Conservation (phyloP, 2,113 vertebrate genomes). For the Zosterops borbonicus region DNA sequence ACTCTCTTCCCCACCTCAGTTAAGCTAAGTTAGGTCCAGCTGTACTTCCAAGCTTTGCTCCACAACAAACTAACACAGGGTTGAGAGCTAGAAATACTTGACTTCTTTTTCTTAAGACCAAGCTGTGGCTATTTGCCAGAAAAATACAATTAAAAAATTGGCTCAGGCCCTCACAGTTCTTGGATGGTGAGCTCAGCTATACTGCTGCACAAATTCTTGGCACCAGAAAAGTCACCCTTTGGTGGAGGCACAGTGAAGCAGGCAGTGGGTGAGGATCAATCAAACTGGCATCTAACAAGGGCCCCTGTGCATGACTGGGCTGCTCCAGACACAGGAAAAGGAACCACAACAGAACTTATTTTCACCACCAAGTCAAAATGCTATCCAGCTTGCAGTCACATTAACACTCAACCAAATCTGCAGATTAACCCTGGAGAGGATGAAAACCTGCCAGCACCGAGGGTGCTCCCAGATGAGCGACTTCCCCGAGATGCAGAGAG, state of each 20-base stretch:
- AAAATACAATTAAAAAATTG: conserved; percentile 50
- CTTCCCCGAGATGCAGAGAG: neutral
- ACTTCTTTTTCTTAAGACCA: neutral
- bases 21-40: neutral
- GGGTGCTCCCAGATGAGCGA: neutral
- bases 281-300: neutral
- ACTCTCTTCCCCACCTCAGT: neutral
- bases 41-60: neutral
- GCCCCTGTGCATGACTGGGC: neutral
- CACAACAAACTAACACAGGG: neutral
- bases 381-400: neutral
- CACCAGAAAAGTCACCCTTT: neutral
- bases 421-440: neutral
- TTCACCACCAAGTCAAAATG: neutral
- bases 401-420: neutral
- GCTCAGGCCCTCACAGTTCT: neutral
- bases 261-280: conserved; percentile 11
- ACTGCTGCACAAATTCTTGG: conserved; percentile 14
- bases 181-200: neutral
- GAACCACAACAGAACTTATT: neutral
- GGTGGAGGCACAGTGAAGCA: neutral
- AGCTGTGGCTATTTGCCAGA: conserved; percentile 21
- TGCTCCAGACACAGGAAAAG: neutral
- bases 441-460: neutral
- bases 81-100: neutral